Evolutionary conservation across 1,140 invertebrate genomes (phyloP), one percentile per base, ranked within the genome.

Genomic region (Pantala flavescens): DNA sequence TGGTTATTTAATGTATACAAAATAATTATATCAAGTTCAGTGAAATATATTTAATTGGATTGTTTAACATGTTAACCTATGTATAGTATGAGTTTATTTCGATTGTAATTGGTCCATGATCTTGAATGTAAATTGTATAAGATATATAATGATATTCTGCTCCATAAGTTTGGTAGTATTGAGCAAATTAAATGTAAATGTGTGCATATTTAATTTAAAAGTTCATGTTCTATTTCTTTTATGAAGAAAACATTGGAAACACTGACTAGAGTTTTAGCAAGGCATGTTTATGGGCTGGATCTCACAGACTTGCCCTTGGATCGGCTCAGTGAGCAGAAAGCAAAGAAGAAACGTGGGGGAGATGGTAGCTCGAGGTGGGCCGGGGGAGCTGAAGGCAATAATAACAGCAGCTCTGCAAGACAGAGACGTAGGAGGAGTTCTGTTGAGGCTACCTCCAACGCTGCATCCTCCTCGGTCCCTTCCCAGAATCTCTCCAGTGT

Each of bases 211-310:
- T 36, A 36, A 5, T 36, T n/a, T n/a, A n/a, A n/a, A n/a, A n/a
- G n/a, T n/a, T n/a, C 9, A 2, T 36, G 28, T 36, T 36, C 9
- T 36, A 5, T 36, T 36, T 36, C 2, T 9, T 36, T 23, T 78
- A 82, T 80, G 73, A 79, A 96, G 90, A 98, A 98, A 93, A 98
- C 96, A 23, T 90, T 98, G 88, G 95, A 98, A 80, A 98, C 95
- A 0, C 82, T 98, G 76, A 98, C 96, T 0, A 86, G 95, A 78
- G 95, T 98, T 24, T 84, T 98, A 43, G 95, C 95, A 0, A 88
- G 93, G 42, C 94, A 97, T 80, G 95, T 98, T 24, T 98, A 98
- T 80, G 91, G 91, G 77, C 85, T 98, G 76, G 96, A 98, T 84
- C 83, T 98, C 70, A 91, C 91, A 73, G 94, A 98, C 83, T 83